Conservation (phyloP, 53 echinoderm and acorn worm species). For the Holothuria scabra region DNA sequence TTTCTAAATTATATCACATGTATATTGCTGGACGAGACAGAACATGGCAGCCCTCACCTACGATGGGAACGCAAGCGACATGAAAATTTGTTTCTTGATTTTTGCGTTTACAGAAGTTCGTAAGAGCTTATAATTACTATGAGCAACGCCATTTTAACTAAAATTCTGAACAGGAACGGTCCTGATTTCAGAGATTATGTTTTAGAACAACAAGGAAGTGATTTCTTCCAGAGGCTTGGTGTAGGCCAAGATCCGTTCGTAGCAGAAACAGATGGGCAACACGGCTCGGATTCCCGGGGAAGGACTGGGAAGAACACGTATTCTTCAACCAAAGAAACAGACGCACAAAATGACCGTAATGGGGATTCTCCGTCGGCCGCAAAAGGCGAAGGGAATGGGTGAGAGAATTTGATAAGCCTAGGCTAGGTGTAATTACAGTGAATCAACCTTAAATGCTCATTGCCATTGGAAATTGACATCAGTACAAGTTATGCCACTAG, state of each 20-base stretch:
- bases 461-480: no score
- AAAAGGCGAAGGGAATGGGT: no score
- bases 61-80: not conserved
- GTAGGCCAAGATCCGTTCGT: not conserved
- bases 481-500: no score
- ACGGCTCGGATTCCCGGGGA: not conserved
- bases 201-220: constrained; percentile 61
- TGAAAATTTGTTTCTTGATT: not conserved
- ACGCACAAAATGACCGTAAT: not conserved
- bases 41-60: constrained; percentile 21
- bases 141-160: constrained; percentile 44
- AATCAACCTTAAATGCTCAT: no score
- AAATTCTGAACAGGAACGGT: constrained; percentile 50
- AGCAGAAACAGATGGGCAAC: no score
- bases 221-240: constrained; percentile 31
- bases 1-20: not conserved
- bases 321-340: not conserved
- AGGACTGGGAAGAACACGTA: not conserved
- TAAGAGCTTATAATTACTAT: not conserved
- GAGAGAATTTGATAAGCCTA: no score
- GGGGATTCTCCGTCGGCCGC: no score
- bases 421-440: no score
- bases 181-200: constrained; percentile 47
- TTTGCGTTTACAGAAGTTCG: not conserved
- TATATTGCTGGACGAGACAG: not conserved